These are phyloP conservation scores for Tympanuchus pallidicinctus DNA, from an alignment of 2,113 vertebrate species.

Conservation along the genomic window DNA sequence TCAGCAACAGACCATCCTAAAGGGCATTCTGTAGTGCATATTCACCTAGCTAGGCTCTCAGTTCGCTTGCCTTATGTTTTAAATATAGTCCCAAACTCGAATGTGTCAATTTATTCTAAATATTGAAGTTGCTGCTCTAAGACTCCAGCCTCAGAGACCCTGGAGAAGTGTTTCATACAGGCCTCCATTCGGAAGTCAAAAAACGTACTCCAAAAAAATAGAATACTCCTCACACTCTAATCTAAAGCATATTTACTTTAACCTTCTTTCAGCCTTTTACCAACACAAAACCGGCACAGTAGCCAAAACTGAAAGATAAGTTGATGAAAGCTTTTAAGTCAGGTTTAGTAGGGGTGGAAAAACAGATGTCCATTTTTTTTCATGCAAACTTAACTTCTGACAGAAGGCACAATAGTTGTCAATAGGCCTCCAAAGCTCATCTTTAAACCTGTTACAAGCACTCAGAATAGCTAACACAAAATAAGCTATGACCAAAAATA, in stretches of 20 bases:
- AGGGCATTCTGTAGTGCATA: background rate
- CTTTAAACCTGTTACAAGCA: background rate
- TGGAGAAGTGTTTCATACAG: background rate
- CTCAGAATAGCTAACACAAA: background rate
- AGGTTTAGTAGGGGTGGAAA: slow-evolving; percentile 53
- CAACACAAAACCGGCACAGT: slow-evolving; percentile 21
- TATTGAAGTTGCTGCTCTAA: background rate
- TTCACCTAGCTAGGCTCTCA: background rate
- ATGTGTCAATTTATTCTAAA: background rate
- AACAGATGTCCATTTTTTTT: slow-evolving; percentile 53
- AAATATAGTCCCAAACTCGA: background rate
- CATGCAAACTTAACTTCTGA: slow-evolving; percentile 36
- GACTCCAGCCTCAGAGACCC: background rate
- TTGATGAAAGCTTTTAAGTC: slow-evolving; percentile 68
- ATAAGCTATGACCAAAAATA: slow-evolving; percentile 1
- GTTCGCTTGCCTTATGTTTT: background rate
- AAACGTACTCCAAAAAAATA: slow-evolving; percentile 6
- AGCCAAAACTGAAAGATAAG: slow-evolving; percentile 66
- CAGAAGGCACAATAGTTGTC: slow-evolving; percentile 48
- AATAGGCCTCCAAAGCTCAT: slow-evolving; percentile 41
- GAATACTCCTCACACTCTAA: background rate
- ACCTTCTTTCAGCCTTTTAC: slow-evolving; percentile 47
- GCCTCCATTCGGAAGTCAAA: slow-evolving; percentile 8
- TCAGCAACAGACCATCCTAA: background rate
- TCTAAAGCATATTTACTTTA: slow-evolving; percentile 45